Evolutionary conservation across 2,888 invertebrate genomes (phyloP).

Genomic region (Acholoe squamosa): DNA sequence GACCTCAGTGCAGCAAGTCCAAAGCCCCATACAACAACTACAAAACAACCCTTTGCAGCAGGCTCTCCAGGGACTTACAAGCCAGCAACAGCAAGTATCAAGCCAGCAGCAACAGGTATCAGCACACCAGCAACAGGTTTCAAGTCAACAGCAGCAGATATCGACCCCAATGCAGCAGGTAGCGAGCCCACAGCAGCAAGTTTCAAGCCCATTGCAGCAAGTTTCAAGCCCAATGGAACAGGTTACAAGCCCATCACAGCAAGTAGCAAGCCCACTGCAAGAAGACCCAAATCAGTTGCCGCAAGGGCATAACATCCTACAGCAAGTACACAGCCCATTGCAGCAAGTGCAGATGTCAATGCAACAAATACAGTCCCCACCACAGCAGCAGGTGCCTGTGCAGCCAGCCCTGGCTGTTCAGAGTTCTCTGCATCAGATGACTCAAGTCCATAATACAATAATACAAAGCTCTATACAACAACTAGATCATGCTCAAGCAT

Average conservation of each 20-base stretch:
- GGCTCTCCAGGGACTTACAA: background rate
- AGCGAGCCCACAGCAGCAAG: background rate
- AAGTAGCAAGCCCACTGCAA: background rate
- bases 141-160: background rate
- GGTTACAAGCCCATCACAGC: background rate
- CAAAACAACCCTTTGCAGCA: background rate
- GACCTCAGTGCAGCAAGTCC: background rate
- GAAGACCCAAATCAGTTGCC: background rate
- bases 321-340: background rate
- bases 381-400: background rate
- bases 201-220: background rate
- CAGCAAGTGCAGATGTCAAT: slow-evolving; percentile 28
- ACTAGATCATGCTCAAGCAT: background rate
- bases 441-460: slow-evolving; percentile 7
- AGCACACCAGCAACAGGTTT: background rate
- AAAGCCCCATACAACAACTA: background rate
- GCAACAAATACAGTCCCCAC: slow-evolving; percentile 10
- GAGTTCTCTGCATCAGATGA: slow-evolving; percentile 10
- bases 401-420: background rate
- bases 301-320: background rate
- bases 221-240: background rate
- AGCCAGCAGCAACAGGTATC: background rate
- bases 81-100: background rate
- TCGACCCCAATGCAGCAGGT: slow-evolving; percentile 21
- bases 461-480: slow-evolving; percentile 36